Base-by-base conservation (phyloP, 2,113 vertebrate species). In the Cavia aperea region DNA sequence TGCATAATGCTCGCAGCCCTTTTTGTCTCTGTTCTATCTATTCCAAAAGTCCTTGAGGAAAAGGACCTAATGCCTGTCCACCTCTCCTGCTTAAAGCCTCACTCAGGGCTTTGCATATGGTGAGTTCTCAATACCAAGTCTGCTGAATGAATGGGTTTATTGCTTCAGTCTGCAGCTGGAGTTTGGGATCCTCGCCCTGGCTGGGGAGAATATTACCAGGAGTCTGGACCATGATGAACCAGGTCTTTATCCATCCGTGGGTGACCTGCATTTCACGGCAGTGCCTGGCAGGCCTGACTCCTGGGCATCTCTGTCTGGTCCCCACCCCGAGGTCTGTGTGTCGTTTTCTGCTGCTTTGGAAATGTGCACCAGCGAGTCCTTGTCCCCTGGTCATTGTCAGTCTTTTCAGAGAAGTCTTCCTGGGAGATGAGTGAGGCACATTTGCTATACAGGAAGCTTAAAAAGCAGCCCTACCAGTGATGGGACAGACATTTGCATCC, bases 361-460 rank as follows among this genome's bases (percentile, higher is more conserved):
- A 39, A n/a, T 46, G 13, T 16, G 12, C n/a, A 36, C 16, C 26
- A 84, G 75, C 3, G 26, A 66, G 65, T 60, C 49, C 51, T n/a
- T 31, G 36, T 36, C 3, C 19, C 49, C n/a, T 19, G 66, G 36
- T 33, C 49, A 43, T 31, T 0, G 2, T 12, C 39, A 10, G 0
- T 0, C 24, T 46, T 51, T 65, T 86, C 83, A 66, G 54, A 84
- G n/a, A 24, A 12, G 43, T 46, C 24, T 56, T 77, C 43, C 58
- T 66, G 26, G 39, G 16, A 7, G 8, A 65, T 49, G 10, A 11
- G n/a, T 18, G 21, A 62, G 79, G 16, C 16, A 10, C n/a, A 79
- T 0, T 31, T 63, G 60, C 54, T 60, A 7, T 14, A 49, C 1
- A 51, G 26, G 46, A 51, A 78, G 33, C 56, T 62, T 43, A 49